A percentile compares a stretch with the other conserved stretches of the same genome.
These are phyloP conservation scores for Limulus polyphemus DNA, from an alignment of 2,888 invertebrate genomes.

Conservation along the genomic window DNA sequence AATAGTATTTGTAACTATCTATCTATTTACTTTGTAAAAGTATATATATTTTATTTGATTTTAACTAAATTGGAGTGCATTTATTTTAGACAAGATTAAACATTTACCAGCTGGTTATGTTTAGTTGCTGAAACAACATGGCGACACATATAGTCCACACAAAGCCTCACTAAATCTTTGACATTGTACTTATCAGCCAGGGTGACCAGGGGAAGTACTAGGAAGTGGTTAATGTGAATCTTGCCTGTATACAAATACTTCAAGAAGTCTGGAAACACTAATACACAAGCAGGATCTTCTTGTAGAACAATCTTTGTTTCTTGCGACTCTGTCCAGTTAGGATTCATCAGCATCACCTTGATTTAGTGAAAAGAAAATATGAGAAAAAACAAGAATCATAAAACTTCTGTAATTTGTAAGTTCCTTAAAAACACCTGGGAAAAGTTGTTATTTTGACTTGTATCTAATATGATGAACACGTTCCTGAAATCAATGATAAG, in stretches of 20 bases:
- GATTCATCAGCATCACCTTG: conserved; percentile 86
- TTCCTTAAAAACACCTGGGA: no score
- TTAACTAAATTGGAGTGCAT: no score
- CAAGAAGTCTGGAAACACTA: conserved; percentile 75
- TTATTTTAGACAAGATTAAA: background rate
- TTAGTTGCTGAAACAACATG: conserved; percentile 73
- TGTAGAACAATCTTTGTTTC: conserved; percentile 69
- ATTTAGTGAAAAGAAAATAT: background rate
- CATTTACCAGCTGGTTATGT: conserved; percentile 56
- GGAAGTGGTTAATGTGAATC: conserved; percentile 66
- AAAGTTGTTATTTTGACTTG: no score
- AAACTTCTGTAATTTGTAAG: no score
- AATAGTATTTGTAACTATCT: no score
- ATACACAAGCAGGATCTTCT: conserved; percentile 70
- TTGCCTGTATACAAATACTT: conserved; percentile 83
- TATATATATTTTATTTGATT: no score
- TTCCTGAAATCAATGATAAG: no score
- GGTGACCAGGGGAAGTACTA: conserved; percentile 73
- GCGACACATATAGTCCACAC: conserved; percentile 72
- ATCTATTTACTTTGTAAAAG: no score
- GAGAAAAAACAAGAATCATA: background rate
- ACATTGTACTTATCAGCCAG: conserved; percentile 93
- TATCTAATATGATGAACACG: no score
- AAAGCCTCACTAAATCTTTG: conserved; percentile 68
- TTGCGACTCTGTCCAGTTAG: conserved; percentile 81